phyloP scores from a whole-genome alignment of 2,113 vertebrate genomes.

The Ammodramus savannarum region DNA sequence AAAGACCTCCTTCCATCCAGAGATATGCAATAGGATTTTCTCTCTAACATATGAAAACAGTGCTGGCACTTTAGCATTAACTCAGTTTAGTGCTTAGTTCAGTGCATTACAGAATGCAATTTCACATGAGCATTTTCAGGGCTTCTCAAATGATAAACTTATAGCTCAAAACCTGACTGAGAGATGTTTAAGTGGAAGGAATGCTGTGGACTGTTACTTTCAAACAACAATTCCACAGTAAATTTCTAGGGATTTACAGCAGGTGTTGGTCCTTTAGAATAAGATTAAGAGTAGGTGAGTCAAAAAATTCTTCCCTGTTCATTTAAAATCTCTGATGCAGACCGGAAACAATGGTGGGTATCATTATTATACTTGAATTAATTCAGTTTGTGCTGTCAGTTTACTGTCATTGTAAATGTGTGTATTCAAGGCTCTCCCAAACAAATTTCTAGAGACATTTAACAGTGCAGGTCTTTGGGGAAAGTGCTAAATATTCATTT shows the following conservation, averaged over 20 bases:
- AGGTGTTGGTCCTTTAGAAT: neutral
- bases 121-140: neutral
- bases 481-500: neutral
- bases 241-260: neutral
- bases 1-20: neutral
- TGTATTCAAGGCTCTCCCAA: neutral
- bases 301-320: neutral
- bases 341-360: neutral
- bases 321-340: neutral
- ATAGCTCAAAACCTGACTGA: neutral
- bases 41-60: neutral
- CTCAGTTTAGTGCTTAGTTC: neutral
- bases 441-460: neutral
- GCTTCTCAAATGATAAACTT: neutral
- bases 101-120: neutral
- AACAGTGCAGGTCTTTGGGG: neutral
- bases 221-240: neutral
- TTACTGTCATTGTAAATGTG: neutral
- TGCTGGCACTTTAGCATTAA: neutral
- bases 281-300: neutral
- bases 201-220: neutral
- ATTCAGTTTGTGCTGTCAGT: neutral
- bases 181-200: neutral
- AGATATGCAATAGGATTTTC: neutral
- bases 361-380: neutral